Evolutionary conservation across 2,888 invertebrate genomes (phyloP).

Genomic region (Allygus modestus): DNA sequence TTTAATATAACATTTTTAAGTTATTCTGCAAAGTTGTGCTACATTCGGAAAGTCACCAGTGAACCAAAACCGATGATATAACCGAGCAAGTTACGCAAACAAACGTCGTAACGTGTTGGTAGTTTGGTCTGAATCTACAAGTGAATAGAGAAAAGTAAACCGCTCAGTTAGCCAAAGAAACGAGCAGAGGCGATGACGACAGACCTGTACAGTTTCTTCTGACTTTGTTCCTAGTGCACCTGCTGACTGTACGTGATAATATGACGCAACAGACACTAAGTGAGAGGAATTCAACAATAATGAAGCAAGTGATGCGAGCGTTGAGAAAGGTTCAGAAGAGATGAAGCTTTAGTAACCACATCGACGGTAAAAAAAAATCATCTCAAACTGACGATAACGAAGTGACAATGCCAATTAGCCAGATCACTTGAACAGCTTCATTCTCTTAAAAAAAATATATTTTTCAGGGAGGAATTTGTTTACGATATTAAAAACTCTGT

Average conservation of each 20-base stretch:
- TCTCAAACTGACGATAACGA: too few species aligned
- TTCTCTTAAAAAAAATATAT: too few species aligned
- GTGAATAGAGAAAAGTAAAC: constrained; percentile 33
- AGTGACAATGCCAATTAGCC: too few species aligned
- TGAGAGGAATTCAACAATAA: not conserved
- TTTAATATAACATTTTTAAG: too few species aligned
- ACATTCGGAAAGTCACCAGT: not conserved
- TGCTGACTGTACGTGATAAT: not conserved
- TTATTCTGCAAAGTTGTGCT: not conserved
- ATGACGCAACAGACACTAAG: not conserved
- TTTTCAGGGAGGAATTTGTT: too few species aligned
- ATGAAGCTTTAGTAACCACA: too few species aligned
- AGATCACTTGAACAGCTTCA: too few species aligned
- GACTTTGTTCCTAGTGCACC: not conserved
- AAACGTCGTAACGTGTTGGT: not conserved
- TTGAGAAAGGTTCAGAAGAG: too few species aligned
- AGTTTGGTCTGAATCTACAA: constrained; percentile 12
- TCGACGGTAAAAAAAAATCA: too few species aligned
- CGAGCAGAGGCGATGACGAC: not conserved
- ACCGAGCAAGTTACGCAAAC: constrained; percentile 24
- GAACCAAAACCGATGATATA: not conserved
- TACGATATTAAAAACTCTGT: too few species aligned
- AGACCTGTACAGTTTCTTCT: not conserved
- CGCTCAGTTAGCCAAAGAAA: not conserved
- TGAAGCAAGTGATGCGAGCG: too few species aligned